These are phyloP conservation scores for Dinoponera quadriceps DNA, from an alignment of 1,140 invertebrate species.

Conservation along the genomic window DNA sequence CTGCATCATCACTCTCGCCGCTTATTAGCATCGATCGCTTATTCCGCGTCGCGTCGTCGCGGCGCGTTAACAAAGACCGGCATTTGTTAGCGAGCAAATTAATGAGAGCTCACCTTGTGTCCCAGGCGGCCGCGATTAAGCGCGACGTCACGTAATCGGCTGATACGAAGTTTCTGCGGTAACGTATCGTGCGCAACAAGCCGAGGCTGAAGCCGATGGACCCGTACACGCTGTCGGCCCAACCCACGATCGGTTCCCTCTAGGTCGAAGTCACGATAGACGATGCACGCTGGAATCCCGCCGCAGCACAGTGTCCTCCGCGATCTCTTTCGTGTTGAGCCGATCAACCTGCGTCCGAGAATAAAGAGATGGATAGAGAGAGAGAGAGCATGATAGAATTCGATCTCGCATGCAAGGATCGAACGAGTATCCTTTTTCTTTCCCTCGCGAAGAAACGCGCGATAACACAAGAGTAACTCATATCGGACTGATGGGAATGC, in stretches of 20 bases:
- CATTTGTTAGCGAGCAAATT: conserved; percentile 9
- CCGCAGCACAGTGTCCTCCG: conserved; percentile 90
- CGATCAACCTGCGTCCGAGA: conserved; percentile 87
- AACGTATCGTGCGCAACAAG: conserved; percentile 90
- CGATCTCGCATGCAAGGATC: conserved; percentile 8
- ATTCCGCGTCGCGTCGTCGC: not conserved
- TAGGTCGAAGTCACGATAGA: conserved; percentile 92
- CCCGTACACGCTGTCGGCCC: conserved; percentile 96
- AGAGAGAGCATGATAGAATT: not conserved
- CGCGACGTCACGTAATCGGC: conserved; percentile 94
- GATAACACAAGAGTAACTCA: too few relatives aligned
- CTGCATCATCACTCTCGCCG: not conserved
- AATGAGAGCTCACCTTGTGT: conserved; percentile 81
- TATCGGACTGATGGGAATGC: too few relatives aligned
- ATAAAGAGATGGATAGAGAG: not conserved
- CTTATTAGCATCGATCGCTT: not conserved
- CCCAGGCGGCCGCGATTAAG: conserved; percentile 91
- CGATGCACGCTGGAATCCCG: conserved; percentile 90
- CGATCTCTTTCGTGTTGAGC: conserved; percentile 95
- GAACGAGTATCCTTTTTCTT: not conserved
- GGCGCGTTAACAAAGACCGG: not conserved
- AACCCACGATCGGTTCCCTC: conserved; percentile 90
- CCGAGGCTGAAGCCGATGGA: conserved; percentile 91
- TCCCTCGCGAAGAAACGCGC: too few relatives aligned
- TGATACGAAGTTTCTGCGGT: conserved; percentile 92